Evolutionary conservation across 2,113 vertebrate genomes (phyloP).

Genomic region (Mustela lutreola): DNA sequence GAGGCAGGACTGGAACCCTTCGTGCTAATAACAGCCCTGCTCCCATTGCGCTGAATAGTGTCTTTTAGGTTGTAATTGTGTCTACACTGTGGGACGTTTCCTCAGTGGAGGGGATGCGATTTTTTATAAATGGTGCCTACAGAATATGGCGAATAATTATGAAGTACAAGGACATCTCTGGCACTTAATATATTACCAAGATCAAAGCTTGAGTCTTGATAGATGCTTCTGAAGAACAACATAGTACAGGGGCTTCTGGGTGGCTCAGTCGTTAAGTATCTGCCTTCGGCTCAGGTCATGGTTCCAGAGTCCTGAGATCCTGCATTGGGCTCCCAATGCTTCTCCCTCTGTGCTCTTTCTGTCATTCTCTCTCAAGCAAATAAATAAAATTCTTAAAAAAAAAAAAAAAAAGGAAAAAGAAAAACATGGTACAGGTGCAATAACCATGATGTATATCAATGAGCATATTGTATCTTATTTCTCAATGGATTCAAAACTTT

Average conservation of each 20-base stretch:
- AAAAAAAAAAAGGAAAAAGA: not conserved
- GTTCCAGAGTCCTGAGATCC: no score
- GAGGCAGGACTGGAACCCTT: no score
- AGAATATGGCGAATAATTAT: not conserved
- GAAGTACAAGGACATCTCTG: not conserved
- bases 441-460: accelerated
- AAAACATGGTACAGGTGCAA: not conserved
- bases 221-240: not conserved
- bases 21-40: not conserved
- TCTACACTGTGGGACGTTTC: not conserved
- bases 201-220: not conserved
- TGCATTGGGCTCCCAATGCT: no score
- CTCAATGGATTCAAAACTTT: not conserved
- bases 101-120: not conserved
- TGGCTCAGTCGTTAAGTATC: no score
- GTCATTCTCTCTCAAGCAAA: no score
- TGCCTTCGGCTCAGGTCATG: no score
- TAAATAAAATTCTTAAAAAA: no score
- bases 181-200: not conserved
- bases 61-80: not conserved
- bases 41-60: accelerated
- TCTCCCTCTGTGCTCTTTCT: no score
- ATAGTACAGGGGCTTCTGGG: no score
- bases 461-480: not conserved
- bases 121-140: not conserved